Conservation (phyloP, 2,113 vertebrate genomes). For the Gallinago media region DNA sequence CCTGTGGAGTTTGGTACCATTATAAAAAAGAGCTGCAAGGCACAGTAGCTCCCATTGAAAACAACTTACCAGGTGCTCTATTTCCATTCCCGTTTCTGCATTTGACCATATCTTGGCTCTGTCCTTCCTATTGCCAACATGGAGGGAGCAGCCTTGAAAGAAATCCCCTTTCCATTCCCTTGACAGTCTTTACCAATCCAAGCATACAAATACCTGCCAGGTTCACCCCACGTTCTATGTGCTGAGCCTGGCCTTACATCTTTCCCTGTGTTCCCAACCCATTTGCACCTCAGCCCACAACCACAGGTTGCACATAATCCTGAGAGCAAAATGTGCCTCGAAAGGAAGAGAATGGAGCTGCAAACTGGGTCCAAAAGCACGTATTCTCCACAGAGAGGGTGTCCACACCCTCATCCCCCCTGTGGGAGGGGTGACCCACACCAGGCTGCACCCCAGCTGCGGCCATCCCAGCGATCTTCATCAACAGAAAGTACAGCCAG, state of each 20-base stretch:
- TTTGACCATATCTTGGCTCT: neutral
- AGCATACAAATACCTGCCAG: neutral
- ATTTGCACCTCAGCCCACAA: neutral
- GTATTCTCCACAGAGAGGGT: rapidly evolving
- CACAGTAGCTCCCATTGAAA: neutral
- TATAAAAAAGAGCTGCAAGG: neutral
- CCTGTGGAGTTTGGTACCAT: neutral
- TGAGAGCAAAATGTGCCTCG: neutral
- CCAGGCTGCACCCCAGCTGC: neutral
- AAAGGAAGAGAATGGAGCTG: neutral
- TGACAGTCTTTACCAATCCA: neutral
- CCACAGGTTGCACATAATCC: neutral
- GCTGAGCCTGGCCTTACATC: neutral
- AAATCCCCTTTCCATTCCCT: neutral
- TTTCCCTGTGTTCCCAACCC: neutral
- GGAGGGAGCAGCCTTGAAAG: neutral
- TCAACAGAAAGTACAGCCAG: neutral
- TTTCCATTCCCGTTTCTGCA: neutral
- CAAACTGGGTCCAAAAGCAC: neutral
- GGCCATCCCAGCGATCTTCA: neutral
- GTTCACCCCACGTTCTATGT: neutral
- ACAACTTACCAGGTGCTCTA: neutral
- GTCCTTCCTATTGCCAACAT: neutral
- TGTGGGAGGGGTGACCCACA: rapidly evolving
- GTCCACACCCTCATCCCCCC: neutral